Conservation (phyloP, 2,888 invertebrate genomes). For the Idaea biselata region DNA sequence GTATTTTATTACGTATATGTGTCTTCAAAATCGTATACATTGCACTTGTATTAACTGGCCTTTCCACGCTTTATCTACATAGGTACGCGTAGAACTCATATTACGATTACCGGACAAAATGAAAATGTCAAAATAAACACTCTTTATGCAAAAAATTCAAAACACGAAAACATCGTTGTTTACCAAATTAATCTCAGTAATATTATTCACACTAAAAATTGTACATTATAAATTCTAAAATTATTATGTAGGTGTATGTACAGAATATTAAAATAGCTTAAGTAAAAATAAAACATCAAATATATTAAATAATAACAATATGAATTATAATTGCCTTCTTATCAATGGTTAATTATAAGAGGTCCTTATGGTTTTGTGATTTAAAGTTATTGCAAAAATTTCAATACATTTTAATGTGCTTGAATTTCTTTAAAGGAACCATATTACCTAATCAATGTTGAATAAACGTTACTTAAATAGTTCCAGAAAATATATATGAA, state of each 20-base stretch:
- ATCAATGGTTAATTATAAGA: constrained; percentile 81
- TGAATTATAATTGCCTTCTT: constrained; percentile 80
- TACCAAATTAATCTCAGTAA: constrained; percentile 71
- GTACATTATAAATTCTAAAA: constrained; percentile 77
- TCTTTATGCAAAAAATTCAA: constrained; percentile 51
- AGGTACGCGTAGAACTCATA: constrained; percentile 33
- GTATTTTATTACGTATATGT: constrained; percentile 77
- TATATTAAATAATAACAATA: constrained; percentile 81
- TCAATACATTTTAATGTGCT: constrained; percentile 49
- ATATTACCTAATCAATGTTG: constrained; percentile 27
- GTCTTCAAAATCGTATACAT: constrained; percentile 81
- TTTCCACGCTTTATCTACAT: constrained; percentile 57
- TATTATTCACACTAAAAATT: constrained; percentile 80
- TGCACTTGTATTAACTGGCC: constrained; percentile 80
- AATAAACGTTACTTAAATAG: constrained; percentile 37
- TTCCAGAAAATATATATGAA: constrained; percentile 20
- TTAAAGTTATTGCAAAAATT: constrained; percentile 55
- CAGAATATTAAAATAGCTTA: constrained; percentile 77
- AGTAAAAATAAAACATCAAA: constrained; percentile 79
- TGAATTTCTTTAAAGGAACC: constrained; percentile 29
- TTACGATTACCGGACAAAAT: constrained; percentile 51
- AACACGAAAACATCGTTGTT: constrained; percentile 62
- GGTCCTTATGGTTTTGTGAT: constrained; percentile 81
- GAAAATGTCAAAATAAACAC: constrained; percentile 63
- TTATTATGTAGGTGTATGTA: constrained; percentile 72